phyloP scores from a whole-genome alignment of 1,140 invertebrate genomes.

The Drosophila dunni region DNA sequence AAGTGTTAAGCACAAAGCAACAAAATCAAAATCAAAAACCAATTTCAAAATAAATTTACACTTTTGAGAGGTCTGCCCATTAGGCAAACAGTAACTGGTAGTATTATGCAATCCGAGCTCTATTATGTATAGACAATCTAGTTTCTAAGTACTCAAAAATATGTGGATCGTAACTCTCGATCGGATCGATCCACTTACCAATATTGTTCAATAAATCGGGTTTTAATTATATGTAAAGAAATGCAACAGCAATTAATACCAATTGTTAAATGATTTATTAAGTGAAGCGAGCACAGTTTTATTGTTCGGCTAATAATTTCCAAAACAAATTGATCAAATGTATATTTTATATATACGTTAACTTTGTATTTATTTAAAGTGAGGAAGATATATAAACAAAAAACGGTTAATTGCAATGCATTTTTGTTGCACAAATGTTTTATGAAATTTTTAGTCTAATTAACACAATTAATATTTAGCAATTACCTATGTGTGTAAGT shows the following conservation, averaged over 20 bases:
- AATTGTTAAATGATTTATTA: constrained; percentile 62
- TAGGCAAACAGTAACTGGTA: constrained; percentile 58
- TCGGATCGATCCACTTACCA: constrained; percentile 50
- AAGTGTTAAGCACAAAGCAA: constrained; percentile 66
- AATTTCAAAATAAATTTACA: constrained; percentile 64
- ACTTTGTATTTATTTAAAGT: constrained; percentile 72
- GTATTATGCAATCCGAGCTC: constrained; percentile 75
- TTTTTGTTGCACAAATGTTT: constrained; percentile 82
- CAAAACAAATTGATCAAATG: constrained; percentile 66
- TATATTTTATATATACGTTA: constrained; percentile 60
- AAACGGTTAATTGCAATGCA: constrained; percentile 68
- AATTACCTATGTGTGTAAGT: constrained; percentile 50
- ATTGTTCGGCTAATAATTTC: constrained; percentile 67
- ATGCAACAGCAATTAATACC: constrained; percentile 30
- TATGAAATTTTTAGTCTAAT: constrained; percentile 73
- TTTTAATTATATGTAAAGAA: constrained; percentile 62
- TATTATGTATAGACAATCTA: constrained; percentile 67
- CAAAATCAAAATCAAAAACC: constrained; percentile 66
- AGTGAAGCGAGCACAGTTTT: constrained; percentile 36
- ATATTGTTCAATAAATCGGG: constrained; percentile 69
- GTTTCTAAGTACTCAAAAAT: constrained; percentile 48
- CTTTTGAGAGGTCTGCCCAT: constrained; percentile 40
- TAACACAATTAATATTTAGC: constrained; percentile 69
- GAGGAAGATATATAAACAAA: constrained; percentile 30
- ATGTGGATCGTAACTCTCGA: constrained; percentile 14